Evolutionary conservation across 2,113 vertebrate species (phyloP).

Genomic region (Merops nubicus): DNA sequence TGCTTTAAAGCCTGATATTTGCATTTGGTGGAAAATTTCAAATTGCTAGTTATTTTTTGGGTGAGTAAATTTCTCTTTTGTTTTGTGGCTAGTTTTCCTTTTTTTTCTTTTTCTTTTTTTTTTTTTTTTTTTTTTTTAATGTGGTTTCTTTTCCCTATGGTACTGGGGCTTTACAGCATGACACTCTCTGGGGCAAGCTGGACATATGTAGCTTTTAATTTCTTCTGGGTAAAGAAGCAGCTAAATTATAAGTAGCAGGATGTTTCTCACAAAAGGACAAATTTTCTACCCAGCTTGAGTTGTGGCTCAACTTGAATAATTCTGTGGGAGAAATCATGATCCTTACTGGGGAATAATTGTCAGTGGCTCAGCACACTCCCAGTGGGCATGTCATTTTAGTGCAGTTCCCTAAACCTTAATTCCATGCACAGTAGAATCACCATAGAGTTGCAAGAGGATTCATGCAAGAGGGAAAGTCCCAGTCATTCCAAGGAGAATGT

Average conservation of each 20-base stretch:
- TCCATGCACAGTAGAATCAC: fast-evolving
- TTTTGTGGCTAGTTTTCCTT: neutral
- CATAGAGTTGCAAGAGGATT: neutral
- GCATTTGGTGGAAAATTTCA: neutral
- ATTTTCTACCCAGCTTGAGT: conserved; percentile 33
- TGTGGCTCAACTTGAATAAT: conserved; percentile 7
- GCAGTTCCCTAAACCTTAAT: neutral
- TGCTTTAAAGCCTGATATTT: neutral
- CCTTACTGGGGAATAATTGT: neutral
- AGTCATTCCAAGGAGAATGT: neutral
- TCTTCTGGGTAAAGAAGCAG: conserved; percentile 11
- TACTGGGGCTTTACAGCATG: conserved; percentile 38
- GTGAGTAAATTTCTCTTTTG: neutral
- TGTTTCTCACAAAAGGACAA: conserved; percentile 23
- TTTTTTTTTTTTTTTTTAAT: neutral
- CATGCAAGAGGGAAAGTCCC: neutral
- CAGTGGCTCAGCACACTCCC: neutral
- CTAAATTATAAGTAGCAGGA: conserved; percentile 53
- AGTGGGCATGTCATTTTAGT: neutral
- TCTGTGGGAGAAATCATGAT: conserved; percentile 8
- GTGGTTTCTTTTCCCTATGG: neutral
- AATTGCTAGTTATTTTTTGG: neutral
- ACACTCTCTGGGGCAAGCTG: conserved; percentile 16
- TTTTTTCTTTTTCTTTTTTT: neutral
- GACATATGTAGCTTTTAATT: conserved; percentile 59